Conservation (phyloP, 2,113 vertebrate species). For the Chelonoidis abingdonii region DNA sequence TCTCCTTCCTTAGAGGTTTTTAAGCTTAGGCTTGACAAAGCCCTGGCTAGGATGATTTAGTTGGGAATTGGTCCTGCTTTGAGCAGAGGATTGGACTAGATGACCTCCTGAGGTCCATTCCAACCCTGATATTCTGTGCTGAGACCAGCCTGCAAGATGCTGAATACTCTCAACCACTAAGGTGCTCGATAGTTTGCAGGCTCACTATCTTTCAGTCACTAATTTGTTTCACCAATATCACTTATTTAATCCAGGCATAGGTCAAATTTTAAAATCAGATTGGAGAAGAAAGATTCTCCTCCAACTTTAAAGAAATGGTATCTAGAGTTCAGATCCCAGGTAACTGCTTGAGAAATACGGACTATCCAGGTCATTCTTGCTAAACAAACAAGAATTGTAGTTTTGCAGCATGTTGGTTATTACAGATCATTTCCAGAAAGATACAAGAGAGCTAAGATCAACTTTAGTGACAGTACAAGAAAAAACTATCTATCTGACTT, state of each 20-base stretch:
- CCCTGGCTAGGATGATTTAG: no score
- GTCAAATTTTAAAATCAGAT: not conserved
- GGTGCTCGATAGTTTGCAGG: rapidly evolving
- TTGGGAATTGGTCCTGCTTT: no score
- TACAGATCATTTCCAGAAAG: not conserved
- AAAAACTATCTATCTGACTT: not conserved
- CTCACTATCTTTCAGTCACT: not conserved
- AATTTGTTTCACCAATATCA: not conserved
- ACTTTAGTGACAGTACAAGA: not conserved
- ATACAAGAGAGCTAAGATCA: not conserved
- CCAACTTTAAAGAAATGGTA: not conserved
- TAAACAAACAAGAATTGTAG: not conserved
- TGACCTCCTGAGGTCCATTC: no score
- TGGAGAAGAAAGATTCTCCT: not conserved
- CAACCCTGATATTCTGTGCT: not conserved
- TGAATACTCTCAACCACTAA: rapidly evolving
- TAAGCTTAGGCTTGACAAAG: no score
- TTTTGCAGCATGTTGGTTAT: not conserved
- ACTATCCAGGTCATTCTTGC: not conserved
- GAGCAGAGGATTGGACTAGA: no score
- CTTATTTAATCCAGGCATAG: not conserved
- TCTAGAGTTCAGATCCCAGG: not conserved
- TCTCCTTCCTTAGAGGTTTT: no score
- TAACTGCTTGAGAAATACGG: not conserved
- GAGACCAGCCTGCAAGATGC: not conserved